phyloP scores from a whole-genome alignment of 2,797 vertebrate genomes.

The Sciurus vulgaris region DNA sequence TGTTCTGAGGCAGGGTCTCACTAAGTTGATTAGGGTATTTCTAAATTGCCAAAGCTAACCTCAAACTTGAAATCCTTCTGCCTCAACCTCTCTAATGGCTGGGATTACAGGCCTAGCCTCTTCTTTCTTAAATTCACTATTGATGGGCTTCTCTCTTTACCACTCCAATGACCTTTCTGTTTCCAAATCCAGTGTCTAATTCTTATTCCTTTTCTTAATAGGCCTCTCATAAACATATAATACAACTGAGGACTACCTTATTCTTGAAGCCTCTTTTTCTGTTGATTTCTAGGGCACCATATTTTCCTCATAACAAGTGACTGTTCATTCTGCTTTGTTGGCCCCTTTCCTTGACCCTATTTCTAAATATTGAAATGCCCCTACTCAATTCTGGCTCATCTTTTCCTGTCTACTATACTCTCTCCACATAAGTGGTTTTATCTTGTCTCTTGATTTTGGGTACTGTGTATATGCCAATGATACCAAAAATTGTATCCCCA shows the following conservation, averaged over 20 bases:
- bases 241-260: constrained; percentile 12
- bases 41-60: no score
- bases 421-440: constrained; percentile 36
- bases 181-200: constrained; percentile 24
- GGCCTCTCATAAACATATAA: constrained; percentile 2
- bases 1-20: no score
- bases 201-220: constrained; percentile 39
- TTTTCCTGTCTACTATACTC: constrained; percentile 44
- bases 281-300: constrained; percentile 26
- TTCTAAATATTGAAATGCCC: constrained; percentile 58
- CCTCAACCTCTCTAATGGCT: no score
- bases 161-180: background rate
- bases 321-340: constrained; percentile 62
- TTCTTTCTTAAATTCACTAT: background rate
- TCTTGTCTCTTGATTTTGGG: background rate
- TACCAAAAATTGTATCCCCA: background rate
- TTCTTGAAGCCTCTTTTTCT: constrained; percentile 33
- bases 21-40: no score
- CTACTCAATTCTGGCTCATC: background rate
- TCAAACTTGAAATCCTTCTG: no score
- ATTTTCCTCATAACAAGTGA: constrained; percentile 49
- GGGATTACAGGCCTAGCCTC: no score
- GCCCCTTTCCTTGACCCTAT: constrained; percentile 36
- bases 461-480: background rate
- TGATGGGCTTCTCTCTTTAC: background rate